These are phyloP conservation scores for Scytalopus superciliaris DNA, from an alignment of 2,113 vertebrate species.

Conservation along the genomic window DNA sequence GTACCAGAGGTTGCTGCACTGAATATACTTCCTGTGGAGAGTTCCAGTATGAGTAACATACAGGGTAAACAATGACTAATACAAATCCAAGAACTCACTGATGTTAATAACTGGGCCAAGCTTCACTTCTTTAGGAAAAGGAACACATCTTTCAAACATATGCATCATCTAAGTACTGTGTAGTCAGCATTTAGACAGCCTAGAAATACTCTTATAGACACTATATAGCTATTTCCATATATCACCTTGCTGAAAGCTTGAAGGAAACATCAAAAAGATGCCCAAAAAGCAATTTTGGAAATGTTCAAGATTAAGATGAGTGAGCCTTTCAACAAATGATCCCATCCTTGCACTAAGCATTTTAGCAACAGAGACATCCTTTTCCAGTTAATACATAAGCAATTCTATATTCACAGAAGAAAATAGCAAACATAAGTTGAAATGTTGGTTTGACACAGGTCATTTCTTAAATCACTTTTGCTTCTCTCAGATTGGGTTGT, in stretches of 20 bases:
- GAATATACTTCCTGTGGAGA: neutral
- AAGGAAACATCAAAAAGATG: neutral
- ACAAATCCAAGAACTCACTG: neutral
- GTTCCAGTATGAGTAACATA: neutral
- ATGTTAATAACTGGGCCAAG: neutral
- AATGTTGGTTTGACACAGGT: neutral
- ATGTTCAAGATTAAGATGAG: neutral
- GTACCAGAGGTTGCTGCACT: neutral
- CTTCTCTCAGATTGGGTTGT: conserved; percentile 21
- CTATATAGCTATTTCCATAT: neutral
- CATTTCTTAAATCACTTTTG: neutral
- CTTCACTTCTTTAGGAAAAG: neutral
- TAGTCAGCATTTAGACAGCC: neutral
- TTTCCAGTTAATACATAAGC: neutral
- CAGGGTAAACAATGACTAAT: neutral
- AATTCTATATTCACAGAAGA: neutral
- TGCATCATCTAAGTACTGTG: neutral
- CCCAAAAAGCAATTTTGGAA: neutral
- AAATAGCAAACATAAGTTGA: neutral
- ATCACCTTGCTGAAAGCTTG: neutral
- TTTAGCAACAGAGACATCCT: neutral
- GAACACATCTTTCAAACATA: neutral
- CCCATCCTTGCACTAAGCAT: neutral
- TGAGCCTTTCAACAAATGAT: neutral
- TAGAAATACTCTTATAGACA: neutral